Conservation (phyloP, 2,888 invertebrate genomes). For the Tinea pellionella region DNA sequence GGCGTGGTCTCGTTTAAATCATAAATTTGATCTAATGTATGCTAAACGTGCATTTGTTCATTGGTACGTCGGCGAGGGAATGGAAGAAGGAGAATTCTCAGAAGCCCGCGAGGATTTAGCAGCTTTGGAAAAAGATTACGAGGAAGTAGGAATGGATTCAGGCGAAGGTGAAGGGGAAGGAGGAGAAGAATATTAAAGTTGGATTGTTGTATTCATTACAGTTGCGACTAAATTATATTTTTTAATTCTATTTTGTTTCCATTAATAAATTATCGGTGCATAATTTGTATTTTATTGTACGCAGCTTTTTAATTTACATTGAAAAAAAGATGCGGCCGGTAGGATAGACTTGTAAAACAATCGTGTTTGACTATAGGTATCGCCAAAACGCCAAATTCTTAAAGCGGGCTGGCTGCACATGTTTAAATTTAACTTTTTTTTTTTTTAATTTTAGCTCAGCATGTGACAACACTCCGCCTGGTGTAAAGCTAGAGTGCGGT, state of each 20-base stretch:
- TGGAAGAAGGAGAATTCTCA: constrained; percentile 89
- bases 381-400: no score
- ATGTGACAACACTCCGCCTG: no score
- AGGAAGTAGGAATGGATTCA: constrained; percentile 88
- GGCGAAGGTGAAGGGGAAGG: constrained; percentile 84
- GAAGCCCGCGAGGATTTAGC: constrained; percentile 75
- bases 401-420: no score
- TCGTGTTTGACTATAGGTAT: no score
- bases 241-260: not conserved
- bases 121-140: constrained; percentile 86
- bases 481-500: no score
- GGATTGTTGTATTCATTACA: not conserved
- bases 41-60: constrained; percentile 97
- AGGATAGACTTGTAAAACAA: no score
- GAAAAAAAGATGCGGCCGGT: no score
- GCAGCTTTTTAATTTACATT: no score
- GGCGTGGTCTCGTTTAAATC: constrained; percentile 95
- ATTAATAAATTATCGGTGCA: not conserved
- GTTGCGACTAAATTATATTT: not conserved
- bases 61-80: constrained; percentile 90
- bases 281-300: not conserved
- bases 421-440: no score
- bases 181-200: constrained; percentile 80
- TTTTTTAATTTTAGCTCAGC: no score
- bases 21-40: constrained; percentile 96